These are phyloP conservation scores for Conus canariensis DNA, from an alignment of 2,888 invertebrate genomes.

Conservation along the genomic window DNA sequence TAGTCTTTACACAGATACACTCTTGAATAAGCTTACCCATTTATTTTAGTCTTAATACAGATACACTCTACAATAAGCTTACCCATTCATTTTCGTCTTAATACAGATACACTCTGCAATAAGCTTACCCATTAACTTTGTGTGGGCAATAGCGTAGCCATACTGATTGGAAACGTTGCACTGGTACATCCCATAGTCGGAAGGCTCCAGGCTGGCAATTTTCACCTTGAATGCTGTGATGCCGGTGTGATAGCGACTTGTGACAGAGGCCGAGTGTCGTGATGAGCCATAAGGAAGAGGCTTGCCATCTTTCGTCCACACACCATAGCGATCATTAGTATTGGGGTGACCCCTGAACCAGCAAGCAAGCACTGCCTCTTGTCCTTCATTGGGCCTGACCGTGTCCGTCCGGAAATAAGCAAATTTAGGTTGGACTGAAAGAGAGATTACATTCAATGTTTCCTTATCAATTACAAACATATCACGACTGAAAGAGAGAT, in stretches of 20 bases:
- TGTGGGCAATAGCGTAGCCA: conserved; percentile 22
- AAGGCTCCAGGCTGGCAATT: conserved; percentile 27
- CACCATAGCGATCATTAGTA: background rate
- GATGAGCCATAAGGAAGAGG: background rate
- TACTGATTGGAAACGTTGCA: conserved; percentile 42
- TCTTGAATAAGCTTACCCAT: too few species aligned
- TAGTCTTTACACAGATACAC: too few species aligned
- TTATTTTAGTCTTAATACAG: background rate
- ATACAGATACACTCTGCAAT: background rate
- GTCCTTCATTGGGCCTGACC: conserved; percentile 15
- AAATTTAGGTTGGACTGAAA: conserved; percentile 37
- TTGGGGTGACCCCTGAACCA: conserved; percentile 41
- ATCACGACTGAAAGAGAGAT: background rate
- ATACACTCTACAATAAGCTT: background rate
- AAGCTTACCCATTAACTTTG: background rate
- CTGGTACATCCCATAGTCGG: conserved; percentile 45
- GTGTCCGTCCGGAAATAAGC: conserved; percentile 25
- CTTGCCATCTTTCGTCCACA: conserved; percentile 41
- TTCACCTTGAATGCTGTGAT: conserved; percentile 44
- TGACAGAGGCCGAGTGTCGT: background rate
- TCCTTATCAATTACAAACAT: background rate
- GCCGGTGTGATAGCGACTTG: conserved; percentile 36
- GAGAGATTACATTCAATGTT: too few species aligned
- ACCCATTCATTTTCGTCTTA: background rate
- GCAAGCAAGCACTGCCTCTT: conserved; percentile 41